Evolutionary conservation across 2,888 invertebrate genomes (phyloP).

Genomic region (Campopleginae sp.): DNA sequence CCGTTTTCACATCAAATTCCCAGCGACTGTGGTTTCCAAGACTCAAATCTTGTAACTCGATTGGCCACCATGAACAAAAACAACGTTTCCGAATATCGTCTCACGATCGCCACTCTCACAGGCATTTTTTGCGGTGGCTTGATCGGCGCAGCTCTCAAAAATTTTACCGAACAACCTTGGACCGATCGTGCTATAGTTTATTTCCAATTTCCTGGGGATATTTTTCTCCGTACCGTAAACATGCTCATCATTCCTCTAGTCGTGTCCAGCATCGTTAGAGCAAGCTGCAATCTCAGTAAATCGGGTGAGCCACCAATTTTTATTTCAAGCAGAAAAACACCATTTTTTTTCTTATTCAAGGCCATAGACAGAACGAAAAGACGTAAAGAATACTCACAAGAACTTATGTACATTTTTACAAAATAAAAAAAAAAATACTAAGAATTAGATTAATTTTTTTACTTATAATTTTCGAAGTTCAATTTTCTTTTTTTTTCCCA

Average conservation of each 20-base stretch:
- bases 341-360: background rate
- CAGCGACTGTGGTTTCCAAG: background rate
- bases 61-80: slow-evolving; percentile 33
- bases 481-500: slow-evolving; percentile 12
- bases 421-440: background rate
- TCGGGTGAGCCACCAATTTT: slow-evolving; percentile 74
- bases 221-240: slow-evolving; percentile 97
- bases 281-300: slow-evolving; percentile 78
- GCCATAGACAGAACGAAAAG: too few species aligned
- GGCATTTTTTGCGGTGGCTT: slow-evolving; percentile 75
- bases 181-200: slow-evolving; percentile 94
- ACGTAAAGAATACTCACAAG: background rate
- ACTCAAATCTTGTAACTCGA: background rate
- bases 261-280: slow-evolving; percentile 94
- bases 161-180: slow-evolving; percentile 86
- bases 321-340: background rate
- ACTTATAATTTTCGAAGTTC: background rate
- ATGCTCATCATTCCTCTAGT: slow-evolving; percentile 96
- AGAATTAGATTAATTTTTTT: background rate
- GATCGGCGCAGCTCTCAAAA: slow-evolving; percentile 76
- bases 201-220: slow-evolving; percentile 96
- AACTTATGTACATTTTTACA: background rate
- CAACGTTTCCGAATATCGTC: slow-evolving; percentile 65
- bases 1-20: background rate
- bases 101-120: slow-evolving; percentile 72